phyloP scores from a whole-genome alignment of 1,140 invertebrate genomes.

The Plodia interpunctella region DNA sequence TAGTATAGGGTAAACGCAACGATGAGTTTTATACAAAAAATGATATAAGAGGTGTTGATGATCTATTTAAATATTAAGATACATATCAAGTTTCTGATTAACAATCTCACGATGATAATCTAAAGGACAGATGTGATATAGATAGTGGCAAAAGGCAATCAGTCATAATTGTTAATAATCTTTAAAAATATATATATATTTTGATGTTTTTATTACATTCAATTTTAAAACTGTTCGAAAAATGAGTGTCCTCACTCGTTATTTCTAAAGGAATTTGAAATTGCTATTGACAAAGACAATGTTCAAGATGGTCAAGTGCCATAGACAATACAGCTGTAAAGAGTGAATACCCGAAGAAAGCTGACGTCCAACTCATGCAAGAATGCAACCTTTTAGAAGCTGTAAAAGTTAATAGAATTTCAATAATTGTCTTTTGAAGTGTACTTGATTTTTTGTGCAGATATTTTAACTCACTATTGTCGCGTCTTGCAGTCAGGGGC shows the following conservation, averaged over 20 bases:
- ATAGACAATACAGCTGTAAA: neutral
- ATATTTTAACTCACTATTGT: neutral
- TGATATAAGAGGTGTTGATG: conserved; percentile 34
- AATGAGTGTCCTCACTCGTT: too few species aligned
- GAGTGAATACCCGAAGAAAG: neutral
- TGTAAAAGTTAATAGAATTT: conserved; percentile 4
- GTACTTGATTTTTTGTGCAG: neutral
- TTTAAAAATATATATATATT: too few species aligned
- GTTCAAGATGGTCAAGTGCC: too few species aligned
- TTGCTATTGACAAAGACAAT: neutral
- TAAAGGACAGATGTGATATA: conserved; percentile 13
- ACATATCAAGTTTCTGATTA: conserved; percentile 24
- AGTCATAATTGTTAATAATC: neutral
- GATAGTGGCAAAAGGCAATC: too few species aligned
- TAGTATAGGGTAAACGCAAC: conserved; percentile 40
- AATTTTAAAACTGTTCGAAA: too few species aligned
- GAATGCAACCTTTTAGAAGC: neutral
- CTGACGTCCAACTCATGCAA: neutral
- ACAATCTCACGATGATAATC: neutral
- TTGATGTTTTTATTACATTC: too few species aligned
- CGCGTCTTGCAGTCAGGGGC: too few species aligned
- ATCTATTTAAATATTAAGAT: conserved; percentile 38
- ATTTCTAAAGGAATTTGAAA: conserved; percentile 9
- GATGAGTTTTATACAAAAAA: conserved; percentile 36
- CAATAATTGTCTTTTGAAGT: neutral